Evolutionary conservation across 2,797 vertebrate species (phyloP).

Genomic region (Strix occidentalis): DNA sequence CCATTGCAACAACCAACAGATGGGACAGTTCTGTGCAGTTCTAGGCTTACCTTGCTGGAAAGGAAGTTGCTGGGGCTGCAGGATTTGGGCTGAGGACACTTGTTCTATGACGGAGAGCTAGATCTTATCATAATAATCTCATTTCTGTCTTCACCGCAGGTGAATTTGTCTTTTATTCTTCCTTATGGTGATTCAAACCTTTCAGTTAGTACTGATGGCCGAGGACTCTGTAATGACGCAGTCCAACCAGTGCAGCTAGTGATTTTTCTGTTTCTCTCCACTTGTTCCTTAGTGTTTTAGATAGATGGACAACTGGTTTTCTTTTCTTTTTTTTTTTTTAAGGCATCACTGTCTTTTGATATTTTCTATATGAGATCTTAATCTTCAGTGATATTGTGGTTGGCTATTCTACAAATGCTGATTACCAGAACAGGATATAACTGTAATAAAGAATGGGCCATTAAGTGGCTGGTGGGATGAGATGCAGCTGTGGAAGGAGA

Average conservation of each 20-base stretch:
- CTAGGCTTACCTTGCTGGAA: neutral
- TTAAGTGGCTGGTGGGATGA: neutral
- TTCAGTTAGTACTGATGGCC: neutral
- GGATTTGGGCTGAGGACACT: neutral
- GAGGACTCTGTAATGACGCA: neutral
- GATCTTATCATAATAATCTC: neutral
- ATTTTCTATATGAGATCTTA: neutral
- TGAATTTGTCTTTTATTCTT: neutral
- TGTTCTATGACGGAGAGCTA: neutral
- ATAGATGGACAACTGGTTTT: neutral
- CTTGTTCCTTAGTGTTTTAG: neutral
- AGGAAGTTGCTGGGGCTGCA: neutral
- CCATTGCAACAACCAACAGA: neutral
- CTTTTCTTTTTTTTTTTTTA: too few relatives aligned
- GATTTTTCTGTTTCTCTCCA: neutral
- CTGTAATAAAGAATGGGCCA: neutral
- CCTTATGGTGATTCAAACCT: neutral
- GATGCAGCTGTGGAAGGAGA: neutral
- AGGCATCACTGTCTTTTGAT: neutral
- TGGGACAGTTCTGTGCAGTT: neutral
- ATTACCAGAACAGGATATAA: neutral
- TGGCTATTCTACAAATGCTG: neutral
- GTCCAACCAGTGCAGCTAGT: neutral
- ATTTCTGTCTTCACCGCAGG: neutral
- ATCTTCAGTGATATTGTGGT: neutral